Percentiles rank a stretch among this genome's conserved stretches.
Conservation (phyloP, 2,113 vertebrate genomes). For the Pelecanus crispus region DNA sequence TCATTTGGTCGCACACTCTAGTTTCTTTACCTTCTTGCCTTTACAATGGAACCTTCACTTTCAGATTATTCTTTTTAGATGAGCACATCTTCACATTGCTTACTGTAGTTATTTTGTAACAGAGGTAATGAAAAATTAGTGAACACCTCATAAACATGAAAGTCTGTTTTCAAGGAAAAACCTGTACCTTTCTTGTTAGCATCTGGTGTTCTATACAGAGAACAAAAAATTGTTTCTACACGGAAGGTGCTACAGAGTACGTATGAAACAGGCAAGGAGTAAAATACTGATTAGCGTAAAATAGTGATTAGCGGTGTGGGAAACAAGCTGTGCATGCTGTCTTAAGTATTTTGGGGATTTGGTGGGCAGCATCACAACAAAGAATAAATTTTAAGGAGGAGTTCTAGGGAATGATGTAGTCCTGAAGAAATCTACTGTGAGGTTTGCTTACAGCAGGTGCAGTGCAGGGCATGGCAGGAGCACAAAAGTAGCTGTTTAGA, state of each 20-base stretch:
- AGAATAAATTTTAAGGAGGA: not conserved
- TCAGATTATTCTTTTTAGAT: not conserved
- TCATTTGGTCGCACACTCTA: not conserved
- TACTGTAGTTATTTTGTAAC: not conserved
- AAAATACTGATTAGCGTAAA: no score
- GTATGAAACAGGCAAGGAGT: not conserved
- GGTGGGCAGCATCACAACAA: not conserved
- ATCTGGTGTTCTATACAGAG: not conserved
- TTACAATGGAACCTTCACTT: not conserved
- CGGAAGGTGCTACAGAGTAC: fast-evolving
- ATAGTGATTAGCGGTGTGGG: not conserved
- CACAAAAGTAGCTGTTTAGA: not conserved
- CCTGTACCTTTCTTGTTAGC: not conserved
- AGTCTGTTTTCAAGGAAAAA: not conserved
- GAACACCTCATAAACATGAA: not conserved
- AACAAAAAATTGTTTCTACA: not conserved
- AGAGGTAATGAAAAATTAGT: not conserved
- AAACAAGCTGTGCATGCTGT: not conserved
- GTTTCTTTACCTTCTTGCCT: not conserved
- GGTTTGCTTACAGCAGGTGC: not conserved
- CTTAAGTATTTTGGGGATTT: not conserved
- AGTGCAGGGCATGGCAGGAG: not conserved
- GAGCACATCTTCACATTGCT: not conserved
- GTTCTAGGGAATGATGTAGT: not conserved
- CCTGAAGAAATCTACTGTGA: not conserved